Evolutionary conservation across 1,140 invertebrate species (phyloP).

Genomic region (Hesperophylax magnus): DNA sequence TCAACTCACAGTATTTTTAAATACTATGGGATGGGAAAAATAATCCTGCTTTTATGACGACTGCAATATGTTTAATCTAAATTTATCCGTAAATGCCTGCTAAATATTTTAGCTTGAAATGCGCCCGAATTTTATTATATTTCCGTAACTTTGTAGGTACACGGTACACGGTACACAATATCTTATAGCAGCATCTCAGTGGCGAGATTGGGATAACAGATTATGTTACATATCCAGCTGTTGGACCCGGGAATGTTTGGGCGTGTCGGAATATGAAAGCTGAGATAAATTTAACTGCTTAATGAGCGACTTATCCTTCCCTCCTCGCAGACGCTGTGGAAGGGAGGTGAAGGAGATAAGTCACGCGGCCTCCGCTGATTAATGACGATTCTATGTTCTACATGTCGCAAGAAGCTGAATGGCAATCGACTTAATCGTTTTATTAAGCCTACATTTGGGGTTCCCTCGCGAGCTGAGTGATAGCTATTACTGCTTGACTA

Average conservation of each 20-base stretch:
- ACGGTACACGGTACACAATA: too few species aligned
- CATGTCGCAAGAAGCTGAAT: slow-evolving; percentile 42
- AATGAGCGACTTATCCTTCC: slow-evolving; percentile 55
- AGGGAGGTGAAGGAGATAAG: slow-evolving; percentile 43
- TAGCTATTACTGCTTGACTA: not conserved
- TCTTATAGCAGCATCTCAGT: too few species aligned
- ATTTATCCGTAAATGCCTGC: too few species aligned
- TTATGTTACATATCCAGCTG: not conserved
- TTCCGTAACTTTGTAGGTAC: too few species aligned
- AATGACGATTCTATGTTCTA: slow-evolving; percentile 53
- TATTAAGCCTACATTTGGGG: slow-evolving; percentile 43
- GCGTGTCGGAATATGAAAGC: slow-evolving; percentile 53
- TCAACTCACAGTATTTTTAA: too few species aligned
- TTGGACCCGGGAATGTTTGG: slow-evolving; percentile 38
- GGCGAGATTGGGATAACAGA: not conserved
- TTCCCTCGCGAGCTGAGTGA: slow-evolving; percentile 23
- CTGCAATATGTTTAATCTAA: too few species aligned
- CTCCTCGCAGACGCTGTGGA: not conserved
- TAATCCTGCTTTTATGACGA: too few species aligned
- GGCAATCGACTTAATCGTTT: slow-evolving; percentile 46
- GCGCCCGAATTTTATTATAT: too few species aligned
- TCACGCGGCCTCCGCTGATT: slow-evolving; percentile 49
- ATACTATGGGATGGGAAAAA: too few species aligned
- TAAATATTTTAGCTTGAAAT: too few species aligned
- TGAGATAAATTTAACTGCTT: slow-evolving; percentile 56